A percentile compares a stretch with the other conserved stretches of the same genome.
These are phyloP conservation scores for Podiceps cristatus DNA, from an alignment of 2,113 vertebrate species.

Conservation along the genomic window DNA sequence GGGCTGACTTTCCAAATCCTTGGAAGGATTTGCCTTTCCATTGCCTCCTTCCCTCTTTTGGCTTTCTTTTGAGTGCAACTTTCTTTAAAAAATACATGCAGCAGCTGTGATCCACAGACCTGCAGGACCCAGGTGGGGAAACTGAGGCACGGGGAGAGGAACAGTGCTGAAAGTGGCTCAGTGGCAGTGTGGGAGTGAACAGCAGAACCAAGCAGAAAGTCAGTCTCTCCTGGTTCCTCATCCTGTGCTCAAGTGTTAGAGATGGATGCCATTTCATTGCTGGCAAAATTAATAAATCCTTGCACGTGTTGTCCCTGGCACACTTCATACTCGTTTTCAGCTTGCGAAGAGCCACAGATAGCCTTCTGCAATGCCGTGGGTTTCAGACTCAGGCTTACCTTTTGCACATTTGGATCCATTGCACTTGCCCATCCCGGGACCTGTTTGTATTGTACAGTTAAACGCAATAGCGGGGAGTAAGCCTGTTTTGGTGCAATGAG, in stretches of 20 bases:
- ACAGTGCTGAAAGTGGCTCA: not conserved
- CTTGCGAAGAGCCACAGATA: not conserved
- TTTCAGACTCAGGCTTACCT: not conserved
- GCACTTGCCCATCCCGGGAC: not conserved
- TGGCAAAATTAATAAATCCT: not conserved
- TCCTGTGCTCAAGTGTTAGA: not conserved
- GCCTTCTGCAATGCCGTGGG: not conserved
- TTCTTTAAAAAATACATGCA: not conserved
- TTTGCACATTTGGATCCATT: not conserved
- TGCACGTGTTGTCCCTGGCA: not conserved
- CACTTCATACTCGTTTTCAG: not conserved
- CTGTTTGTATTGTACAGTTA: not conserved
- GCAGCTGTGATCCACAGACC: not conserved
- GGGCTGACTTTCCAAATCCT: not conserved
- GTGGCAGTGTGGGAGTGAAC: not conserved
- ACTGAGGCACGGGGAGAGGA: not conserved
- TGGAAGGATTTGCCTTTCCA: not conserved
- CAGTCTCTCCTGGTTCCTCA: rapidly evolving
- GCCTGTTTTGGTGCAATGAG: slow-evolving; percentile 27
- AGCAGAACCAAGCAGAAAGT: not conserved
- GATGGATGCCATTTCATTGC: not conserved
- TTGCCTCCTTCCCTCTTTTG: not conserved
- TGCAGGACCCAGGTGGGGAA: not conserved
- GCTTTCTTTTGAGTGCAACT: not conserved
- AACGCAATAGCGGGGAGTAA: not conserved